Base-by-base conservation (phyloP, 2,113 vertebrate genomes). In the Procavia capensis region DNA sequence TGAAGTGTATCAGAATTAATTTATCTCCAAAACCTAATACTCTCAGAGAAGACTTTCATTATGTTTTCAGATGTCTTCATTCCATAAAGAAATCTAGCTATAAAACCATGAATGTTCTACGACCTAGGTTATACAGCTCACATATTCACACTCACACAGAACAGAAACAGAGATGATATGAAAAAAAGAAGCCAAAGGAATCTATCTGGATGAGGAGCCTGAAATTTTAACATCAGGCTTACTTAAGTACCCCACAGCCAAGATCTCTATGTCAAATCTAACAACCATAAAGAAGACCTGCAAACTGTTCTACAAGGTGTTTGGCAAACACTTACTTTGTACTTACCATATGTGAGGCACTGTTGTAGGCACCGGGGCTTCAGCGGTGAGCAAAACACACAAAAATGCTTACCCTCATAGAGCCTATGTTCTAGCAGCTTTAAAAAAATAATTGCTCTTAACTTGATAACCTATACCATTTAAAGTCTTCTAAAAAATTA, bases 401-500 rank as follows among this genome's bases (percentile, higher is more conserved):
- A 59, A 29, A 78, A 63, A 64, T 0, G 9, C 10, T 27, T 79
- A 10, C 80, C 66, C 14, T 89, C 45, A 6, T 2, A 0, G 25
- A 86, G 79, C 19, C 25, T 36, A 41, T 8, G 43, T 82, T 90
- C 54, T 63, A 29, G 64, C 31, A 68, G 84, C 66, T 81, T 82
- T 41, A 68, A n/a, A n/a, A n/a, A n/a, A n/a, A n/a, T n/a, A n/a
- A n/a, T n/a, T n/a, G n/a, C n/a, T 76, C 88, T 72, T 57, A 88
- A 54, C 24, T 43, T 82, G 8, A 81, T 43, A 25, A 19, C 11
- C 16, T 82, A 29, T 88, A 63, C 0, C 81, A 90, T 63, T 75
- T 36, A 66, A 74, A 95, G 59, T 88, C 19, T 85, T 95, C 78
- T 59, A 79, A 91, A 83, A 90, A 74, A 82, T 45, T n/a, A 64